Percentiles rank a stretch among this genome's conserved stretches.
These are phyloP conservation scores for Halesus radiatus DNA, from an alignment of 1,140 invertebrate species.

Conservation along the genomic window DNA sequence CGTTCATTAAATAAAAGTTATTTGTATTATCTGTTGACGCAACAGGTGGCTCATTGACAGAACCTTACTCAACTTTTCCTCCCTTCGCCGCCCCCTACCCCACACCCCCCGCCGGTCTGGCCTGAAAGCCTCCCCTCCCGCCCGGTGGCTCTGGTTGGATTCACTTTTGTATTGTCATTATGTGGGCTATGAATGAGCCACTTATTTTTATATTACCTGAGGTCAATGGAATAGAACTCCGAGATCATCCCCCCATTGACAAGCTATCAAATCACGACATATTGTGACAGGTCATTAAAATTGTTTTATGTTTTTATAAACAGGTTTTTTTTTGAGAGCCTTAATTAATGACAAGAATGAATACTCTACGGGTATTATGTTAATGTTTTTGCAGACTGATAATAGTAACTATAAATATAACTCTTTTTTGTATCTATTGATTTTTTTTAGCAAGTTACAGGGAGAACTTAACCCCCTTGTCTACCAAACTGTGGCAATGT, in stretches of 20 bases:
- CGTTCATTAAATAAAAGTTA: slow-evolving; percentile 37
- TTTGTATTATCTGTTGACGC: slow-evolving; percentile 19
- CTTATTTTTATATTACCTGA: slow-evolving; percentile 31
- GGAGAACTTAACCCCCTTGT: no score
- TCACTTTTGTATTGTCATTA: slow-evolving; percentile 23
- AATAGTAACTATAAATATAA: no score
- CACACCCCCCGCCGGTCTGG: slow-evolving; percentile 53
- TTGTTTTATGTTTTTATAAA: neutral
- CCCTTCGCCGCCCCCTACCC: slow-evolving; percentile 56
- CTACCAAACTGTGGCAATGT: no score
- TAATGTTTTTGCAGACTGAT: no score
- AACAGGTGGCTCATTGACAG: slow-evolving; percentile 63
- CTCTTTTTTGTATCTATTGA: no score
- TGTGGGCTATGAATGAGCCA: neutral
- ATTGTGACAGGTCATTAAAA: neutral
- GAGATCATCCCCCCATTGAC: neutral
- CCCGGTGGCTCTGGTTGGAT: neutral
- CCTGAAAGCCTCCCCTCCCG: neutral
- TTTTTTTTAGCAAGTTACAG: no score
- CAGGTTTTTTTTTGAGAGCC: neutral
- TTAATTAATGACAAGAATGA: neutral
- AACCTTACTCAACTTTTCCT: slow-evolving; percentile 58
- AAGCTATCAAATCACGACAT: neutral
- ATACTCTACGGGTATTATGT: no score
- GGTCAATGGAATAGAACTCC: neutral